Conservation (phyloP, 30 jellyfish, hydroid and myxozoan genomes). For the Nemopilema nomurai region DNA sequence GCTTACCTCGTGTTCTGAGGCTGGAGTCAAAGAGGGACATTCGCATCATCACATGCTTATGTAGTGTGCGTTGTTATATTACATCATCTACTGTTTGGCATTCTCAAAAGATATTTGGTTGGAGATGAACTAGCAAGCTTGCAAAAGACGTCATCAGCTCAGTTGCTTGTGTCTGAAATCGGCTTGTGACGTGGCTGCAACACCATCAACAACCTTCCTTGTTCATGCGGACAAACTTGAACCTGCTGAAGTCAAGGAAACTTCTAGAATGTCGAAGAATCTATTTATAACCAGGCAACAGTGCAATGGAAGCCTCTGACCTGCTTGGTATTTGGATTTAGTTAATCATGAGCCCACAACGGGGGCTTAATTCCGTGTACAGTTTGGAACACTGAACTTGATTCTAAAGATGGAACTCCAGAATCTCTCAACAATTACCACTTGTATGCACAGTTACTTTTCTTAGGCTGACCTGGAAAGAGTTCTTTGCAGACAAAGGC, state of each 20-base stretch:
- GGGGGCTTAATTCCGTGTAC: neutral
- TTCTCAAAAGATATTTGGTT: too few species aligned
- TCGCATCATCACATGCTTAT: too few species aligned
- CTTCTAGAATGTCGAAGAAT: neutral
- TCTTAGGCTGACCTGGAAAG: neutral
- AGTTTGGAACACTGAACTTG: neutral
- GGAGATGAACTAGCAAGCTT: too few species aligned
- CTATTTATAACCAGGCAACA: neutral
- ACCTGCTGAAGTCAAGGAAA: slow-evolving; percentile 16
- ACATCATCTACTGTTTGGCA: too few species aligned
- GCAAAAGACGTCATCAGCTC: too few species aligned
- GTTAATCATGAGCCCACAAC: neutral
- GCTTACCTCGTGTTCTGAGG: too few species aligned
- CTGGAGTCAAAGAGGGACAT: too few species aligned
- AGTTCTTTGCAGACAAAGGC: neutral
- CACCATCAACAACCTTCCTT: neutral
- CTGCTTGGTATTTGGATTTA: neutral
- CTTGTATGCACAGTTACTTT: neutral
- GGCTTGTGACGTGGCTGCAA: neutral
- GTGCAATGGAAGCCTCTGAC: neutral
- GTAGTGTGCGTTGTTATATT: too few species aligned
- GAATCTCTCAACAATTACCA: neutral
- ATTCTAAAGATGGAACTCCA: neutral
- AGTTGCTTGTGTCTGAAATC: neutral
- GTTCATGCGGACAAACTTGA: neutral